Percentiles rank a stretch among this genome's conserved stretches.
Evolutionary conservation across 1,140 invertebrate genomes (phyloP).

Genomic region (Hypsibius dujardini): DNA sequence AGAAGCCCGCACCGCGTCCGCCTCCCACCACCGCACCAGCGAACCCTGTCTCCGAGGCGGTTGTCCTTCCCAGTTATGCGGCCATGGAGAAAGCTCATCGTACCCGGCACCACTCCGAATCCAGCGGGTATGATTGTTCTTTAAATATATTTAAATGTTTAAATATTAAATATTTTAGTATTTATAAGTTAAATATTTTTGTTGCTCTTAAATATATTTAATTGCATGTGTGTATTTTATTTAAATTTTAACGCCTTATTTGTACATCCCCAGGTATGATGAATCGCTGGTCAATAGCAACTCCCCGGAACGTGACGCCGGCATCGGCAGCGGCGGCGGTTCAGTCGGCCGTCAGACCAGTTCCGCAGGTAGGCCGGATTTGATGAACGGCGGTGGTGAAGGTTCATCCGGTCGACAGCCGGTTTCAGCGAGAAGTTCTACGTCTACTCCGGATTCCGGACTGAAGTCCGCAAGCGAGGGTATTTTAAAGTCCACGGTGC

Average conservation of each 20-base stretch:
- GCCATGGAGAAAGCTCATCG: slow-evolving; percentile 18
- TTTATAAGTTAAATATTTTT: too few relatives aligned
- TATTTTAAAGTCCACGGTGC: background rate
- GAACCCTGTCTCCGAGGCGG: too few relatives aligned
- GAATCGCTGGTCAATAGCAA: slow-evolving; percentile 51
- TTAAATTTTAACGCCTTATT: too few relatives aligned
- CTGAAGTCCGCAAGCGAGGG: background rate
- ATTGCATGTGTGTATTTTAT: too few relatives aligned
- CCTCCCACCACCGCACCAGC: slow-evolving; percentile 21
- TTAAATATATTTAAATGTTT: too few relatives aligned
- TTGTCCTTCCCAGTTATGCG: slow-evolving; percentile 12
- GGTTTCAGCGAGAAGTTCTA: slow-evolving; percentile 6
- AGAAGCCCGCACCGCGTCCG: slow-evolving; percentile 28
- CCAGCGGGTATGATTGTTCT: slow-evolving; percentile 56
- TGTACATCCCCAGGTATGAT: too few relatives aligned
- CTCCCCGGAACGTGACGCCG: slow-evolving; percentile 27
- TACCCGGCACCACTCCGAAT: slow-evolving; percentile 49
- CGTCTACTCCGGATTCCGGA: slow-evolving; percentile 8
- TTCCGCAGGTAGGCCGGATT: too few relatives aligned
- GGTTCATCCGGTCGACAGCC: background rate
- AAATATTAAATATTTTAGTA: too few relatives aligned
- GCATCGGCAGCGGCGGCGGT: background rate
- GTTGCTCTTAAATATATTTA: too few relatives aligned
- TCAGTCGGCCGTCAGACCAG: background rate
- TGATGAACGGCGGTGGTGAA: too few relatives aligned